Evolutionary conservation across 2,113 vertebrate genomes (phyloP).

Genomic region (Sialia sialis): DNA sequence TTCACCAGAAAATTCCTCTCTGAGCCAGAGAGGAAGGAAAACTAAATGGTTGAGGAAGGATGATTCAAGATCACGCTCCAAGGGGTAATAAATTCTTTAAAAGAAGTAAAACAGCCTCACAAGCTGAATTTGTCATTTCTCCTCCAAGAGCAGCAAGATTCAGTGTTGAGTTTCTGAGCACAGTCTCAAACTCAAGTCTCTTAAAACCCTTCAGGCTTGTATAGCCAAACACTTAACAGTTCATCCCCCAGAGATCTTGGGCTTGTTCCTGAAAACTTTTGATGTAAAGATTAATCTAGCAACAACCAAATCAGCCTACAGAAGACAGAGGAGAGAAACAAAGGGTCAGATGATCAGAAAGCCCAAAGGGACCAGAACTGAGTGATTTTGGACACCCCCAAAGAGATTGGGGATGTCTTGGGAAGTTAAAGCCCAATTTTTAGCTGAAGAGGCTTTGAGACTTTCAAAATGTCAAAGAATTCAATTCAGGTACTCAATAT

Average conservation of each 20-base stretch:
- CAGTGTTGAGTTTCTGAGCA: not conserved
- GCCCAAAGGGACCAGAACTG: not conserved
- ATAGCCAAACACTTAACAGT: not conserved
- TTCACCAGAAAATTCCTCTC: not conserved
- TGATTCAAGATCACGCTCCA: constrained; percentile 3
- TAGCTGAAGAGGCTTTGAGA: not conserved
- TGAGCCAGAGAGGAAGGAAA: not conserved
- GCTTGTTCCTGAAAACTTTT: not conserved
- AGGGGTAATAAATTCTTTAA: not conserved
- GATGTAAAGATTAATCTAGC: not conserved
- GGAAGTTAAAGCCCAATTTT: not conserved
- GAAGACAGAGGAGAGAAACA: not conserved
- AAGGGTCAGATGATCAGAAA: not conserved
- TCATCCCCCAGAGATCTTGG: not conserved
- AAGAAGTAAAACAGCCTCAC: not conserved
- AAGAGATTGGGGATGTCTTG: not conserved
- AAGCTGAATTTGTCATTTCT: not conserved
- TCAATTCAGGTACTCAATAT: not conserved
- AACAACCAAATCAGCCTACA: not conserved
- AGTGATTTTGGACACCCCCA: accelerated
- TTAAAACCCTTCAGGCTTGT: not conserved
- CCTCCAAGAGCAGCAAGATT: not conserved
- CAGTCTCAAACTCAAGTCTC: not conserved
- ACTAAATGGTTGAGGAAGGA: not conserved
- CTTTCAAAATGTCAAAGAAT: not conserved